Conservation (phyloP, 2,888 invertebrate genomes). For the Slavum lentiscoides region DNA sequence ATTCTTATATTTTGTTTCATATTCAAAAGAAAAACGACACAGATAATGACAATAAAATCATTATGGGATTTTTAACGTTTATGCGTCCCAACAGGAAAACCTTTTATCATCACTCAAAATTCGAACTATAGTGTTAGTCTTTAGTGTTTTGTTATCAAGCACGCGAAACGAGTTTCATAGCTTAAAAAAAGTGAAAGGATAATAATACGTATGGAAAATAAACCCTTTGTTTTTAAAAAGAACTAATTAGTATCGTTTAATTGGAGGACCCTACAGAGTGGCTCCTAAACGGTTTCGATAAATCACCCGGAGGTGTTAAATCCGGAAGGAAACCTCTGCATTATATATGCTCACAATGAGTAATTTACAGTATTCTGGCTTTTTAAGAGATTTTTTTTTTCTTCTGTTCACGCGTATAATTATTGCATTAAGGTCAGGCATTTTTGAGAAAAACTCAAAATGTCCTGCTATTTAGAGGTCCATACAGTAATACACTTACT, state of each 20-base stretch:
- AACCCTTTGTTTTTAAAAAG: constrained; percentile 7
- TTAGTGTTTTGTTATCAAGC: not conserved
- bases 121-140: not conserved
- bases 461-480: no score
- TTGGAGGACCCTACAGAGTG: constrained; percentile 15
- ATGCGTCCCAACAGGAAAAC: not conserved
- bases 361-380: constrained; percentile 22
- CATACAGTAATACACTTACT: no score
- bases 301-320: constrained; percentile 15
- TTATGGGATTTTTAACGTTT: not conserved
- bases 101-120: not conserved
- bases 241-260: constrained; percentile 41
- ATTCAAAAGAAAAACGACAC: not conserved
- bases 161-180: not conserved
- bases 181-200: not conserved
- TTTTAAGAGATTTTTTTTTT: constrained; percentile 4
- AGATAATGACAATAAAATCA: not conserved
- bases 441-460: no score
- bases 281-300: constrained; percentile 7
- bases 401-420: not conserved
- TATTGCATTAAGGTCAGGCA: not conserved
- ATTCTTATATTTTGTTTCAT: no score
- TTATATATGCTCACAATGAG: constrained; percentile 6
- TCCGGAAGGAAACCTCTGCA: constrained; percentile 25
- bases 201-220: not conserved